A percentile compares a stretch with the other conserved stretches of the same genome.
These are phyloP conservation scores for Opisthocomus hoazin DNA, from an alignment of 2,113 vertebrate species.

Conservation along the genomic window DNA sequence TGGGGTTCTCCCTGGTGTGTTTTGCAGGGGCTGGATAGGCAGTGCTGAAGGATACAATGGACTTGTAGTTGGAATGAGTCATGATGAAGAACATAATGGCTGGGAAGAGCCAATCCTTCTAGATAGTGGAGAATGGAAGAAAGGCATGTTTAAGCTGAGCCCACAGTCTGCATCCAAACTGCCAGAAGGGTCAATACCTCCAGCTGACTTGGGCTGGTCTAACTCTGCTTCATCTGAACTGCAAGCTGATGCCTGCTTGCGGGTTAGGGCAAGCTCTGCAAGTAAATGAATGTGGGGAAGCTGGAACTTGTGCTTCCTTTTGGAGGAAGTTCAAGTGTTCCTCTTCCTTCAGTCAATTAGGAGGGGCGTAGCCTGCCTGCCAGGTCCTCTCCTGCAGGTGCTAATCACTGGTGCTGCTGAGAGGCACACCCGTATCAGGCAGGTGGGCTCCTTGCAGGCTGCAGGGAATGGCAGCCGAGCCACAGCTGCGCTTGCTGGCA, in stretches of 20 bases:
- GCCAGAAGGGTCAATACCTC: slow-evolving; percentile 28
- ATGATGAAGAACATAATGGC: neutral
- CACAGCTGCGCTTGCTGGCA: neutral
- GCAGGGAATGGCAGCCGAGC: neutral
- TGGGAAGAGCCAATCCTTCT: neutral
- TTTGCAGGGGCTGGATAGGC: neutral
- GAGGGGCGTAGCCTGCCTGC: neutral
- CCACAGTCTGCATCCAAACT: slow-evolving; percentile 11
- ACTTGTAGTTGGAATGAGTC: neutral
- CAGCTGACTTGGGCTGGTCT: slow-evolving; percentile 19
- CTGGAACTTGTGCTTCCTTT: slow-evolving; percentile 28
- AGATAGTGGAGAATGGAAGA: neutral
- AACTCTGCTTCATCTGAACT: slow-evolving; percentile 2
- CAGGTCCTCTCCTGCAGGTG: neutral
- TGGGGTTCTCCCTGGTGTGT: neutral
- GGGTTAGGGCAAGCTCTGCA: slow-evolving; percentile 41
- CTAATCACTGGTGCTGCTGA: neutral
- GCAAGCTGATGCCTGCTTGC: neutral
- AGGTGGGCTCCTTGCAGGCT: slow-evolving; percentile 21
- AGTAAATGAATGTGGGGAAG: slow-evolving; percentile 1
- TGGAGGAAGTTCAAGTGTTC: slow-evolving; percentile 27
- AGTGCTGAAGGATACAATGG: neutral
- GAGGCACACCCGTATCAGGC: neutral
- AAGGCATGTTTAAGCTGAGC: slow-evolving; percentile 13
- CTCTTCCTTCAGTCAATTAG: slow-evolving; percentile 1